Evolutionary conservation across 2,888 invertebrate genomes (phyloP).

Genomic region (Aphodius sticticus): DNA sequence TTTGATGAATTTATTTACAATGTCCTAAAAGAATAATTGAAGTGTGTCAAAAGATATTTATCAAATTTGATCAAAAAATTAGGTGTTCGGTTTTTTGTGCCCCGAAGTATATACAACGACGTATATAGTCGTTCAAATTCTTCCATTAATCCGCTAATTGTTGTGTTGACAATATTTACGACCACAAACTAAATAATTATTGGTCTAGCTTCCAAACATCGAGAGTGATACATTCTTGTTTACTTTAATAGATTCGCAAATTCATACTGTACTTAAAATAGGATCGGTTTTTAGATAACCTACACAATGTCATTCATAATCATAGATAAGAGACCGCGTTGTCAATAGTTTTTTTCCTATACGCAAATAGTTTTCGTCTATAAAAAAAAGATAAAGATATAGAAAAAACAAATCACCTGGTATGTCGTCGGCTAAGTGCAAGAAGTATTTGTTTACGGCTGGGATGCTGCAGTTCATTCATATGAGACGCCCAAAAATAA

Average conservation of each 20-base stretch:
- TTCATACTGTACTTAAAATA: not conserved
- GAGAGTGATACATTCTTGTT: not conserved
- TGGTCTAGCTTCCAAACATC: not conserved
- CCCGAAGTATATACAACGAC: too few species aligned
- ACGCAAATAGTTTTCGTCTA: not conserved
- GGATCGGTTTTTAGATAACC: not conserved
- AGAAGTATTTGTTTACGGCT: not conserved
- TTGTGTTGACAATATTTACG: not conserved
- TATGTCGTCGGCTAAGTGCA: too few species aligned
- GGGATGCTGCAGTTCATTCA: not conserved
- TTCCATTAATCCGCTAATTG: not conserved
- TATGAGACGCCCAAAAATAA: not conserved
- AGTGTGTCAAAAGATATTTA: too few species aligned
- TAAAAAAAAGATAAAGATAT: not conserved
- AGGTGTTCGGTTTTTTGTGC: too few species aligned
- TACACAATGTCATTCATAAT: not conserved
- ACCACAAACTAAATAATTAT: not conserved
- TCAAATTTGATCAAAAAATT: too few species aligned
- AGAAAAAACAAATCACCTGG: not conserved
- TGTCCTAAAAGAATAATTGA: too few species aligned
- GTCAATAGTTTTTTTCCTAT: not conserved
- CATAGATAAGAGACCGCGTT: not conserved
- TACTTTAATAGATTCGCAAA: not conserved
- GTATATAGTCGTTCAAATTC: not conserved
- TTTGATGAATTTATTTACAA: too few species aligned